A percentile compares a stretch with the other conserved stretches of the same genome.
These are phyloP conservation scores for Hemiprocne comata DNA, from an alignment of 2,113 vertebrate species.

Conservation along the genomic window DNA sequence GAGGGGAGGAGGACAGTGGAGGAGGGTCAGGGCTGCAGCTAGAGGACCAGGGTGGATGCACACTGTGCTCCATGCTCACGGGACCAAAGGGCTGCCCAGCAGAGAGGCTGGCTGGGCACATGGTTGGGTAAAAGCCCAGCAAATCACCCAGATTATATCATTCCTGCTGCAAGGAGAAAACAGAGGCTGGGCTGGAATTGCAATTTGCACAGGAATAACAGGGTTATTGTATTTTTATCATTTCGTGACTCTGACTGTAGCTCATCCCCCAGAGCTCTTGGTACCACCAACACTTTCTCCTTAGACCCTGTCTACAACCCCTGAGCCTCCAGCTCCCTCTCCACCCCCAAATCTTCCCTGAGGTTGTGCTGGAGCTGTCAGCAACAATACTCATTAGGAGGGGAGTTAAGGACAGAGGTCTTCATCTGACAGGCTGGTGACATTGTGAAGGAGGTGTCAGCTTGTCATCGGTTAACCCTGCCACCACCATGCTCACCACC, in stretches of 20 bases:
- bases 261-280: neutral
- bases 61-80: fast-evolving
- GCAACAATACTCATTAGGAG: neutral
- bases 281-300: neutral
- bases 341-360: neutral
- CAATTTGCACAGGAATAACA: neutral
- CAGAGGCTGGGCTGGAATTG: neutral
- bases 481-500: neutral
- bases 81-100: neutral
- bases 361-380: neutral
- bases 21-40: neutral
- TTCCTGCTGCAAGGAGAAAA: neutral
- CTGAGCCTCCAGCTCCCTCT: neutral
- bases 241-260: neutral
- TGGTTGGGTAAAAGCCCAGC: neutral
- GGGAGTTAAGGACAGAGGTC: neutral
- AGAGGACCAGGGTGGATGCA: neutral
- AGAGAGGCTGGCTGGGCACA: neutral
- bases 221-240: neutral
- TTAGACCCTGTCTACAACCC: neutral
- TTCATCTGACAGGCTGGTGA: neutral
- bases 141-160: neutral
- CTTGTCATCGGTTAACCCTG: neutral
- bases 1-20: neutral
- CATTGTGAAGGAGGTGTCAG: neutral